These are phyloP conservation scores for Pangasius sanitwongsei DNA, from an alignment of 2,797 vertebrate genomes.

Conservation along the genomic window DNA sequence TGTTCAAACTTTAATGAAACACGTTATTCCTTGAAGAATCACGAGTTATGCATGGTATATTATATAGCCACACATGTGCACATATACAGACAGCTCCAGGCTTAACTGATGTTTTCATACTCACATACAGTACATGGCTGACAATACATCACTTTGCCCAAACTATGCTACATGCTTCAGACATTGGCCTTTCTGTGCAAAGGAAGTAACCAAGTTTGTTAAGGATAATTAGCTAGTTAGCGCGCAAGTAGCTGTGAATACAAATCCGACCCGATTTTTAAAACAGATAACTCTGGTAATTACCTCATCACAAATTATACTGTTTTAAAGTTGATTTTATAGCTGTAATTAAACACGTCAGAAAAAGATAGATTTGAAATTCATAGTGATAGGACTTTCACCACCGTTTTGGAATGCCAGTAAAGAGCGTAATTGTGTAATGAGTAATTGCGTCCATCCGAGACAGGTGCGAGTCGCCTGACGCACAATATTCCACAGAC, in stretches of 20 bases:
- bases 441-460: neutral
- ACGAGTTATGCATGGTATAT: neutral
- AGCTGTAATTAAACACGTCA: neutral
- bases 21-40: slow-evolving; percentile 18
- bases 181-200: neutral
- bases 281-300: neutral
- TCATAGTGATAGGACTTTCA: neutral
- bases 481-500: neutral
- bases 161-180: neutral
- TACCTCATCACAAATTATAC: neutral
- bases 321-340: too few species aligned
- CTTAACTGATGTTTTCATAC: neutral
- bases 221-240: too few species aligned
- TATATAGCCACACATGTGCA: neutral
- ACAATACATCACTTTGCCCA: neutral
- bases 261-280: neutral
- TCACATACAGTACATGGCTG: neutral
- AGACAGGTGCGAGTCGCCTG: neutral
- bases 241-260: neutral
- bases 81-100: neutral
- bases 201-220: neutral
- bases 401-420: neutral
- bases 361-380: neutral
- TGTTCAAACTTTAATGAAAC: slow-evolving; percentile 22
- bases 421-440: neutral